Evolutionary conservation across 2,797 vertebrate genomes (phyloP).

Genomic region (Botia almorhae): DNA sequence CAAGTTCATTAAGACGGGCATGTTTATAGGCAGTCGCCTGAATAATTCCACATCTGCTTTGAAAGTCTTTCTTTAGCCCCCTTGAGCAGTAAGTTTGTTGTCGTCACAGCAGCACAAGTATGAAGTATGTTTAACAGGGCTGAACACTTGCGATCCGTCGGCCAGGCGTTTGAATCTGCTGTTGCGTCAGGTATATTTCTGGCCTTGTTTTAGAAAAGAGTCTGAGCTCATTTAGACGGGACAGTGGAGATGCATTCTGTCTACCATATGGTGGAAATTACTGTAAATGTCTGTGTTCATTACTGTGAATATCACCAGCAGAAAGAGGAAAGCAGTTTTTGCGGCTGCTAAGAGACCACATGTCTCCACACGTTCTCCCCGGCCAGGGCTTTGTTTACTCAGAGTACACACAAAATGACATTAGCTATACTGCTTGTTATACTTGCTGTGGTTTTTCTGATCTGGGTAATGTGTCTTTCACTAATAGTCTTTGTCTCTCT

Average conservation of each 20-base stretch:
- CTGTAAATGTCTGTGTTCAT: conserved; percentile 26
- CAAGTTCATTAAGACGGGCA: not conserved
- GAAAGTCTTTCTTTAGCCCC: not conserved
- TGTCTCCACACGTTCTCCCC: conserved; percentile 12
- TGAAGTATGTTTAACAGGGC: not conserved
- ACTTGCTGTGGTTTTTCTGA: not conserved
- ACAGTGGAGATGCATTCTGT: conserved; percentile 13
- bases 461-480: not conserved
- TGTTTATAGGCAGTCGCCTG: not conserved
- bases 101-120: not conserved
- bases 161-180: not conserved
- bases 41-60: not conserved
- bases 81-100: not conserved
- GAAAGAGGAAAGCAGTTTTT: conserved; percentile 42
- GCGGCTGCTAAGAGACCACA: conserved; percentile 24
- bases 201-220: conserved; percentile 28
- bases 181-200: conserved; percentile 1
- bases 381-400: conserved; percentile 23
- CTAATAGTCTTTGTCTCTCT: not conserved
- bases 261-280: conserved; percentile 34
- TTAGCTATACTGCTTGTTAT: not conserved
- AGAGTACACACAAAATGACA: not conserved
- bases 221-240: conserved; percentile 16
- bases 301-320: conserved; percentile 32
- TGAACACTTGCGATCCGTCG: not conserved